A percentile compares a stretch with the other conserved stretches of the same genome.
phyloP scores from a whole-genome alignment of 2,113 vertebrate species.

The Limnothrissa miodon region DNA sequence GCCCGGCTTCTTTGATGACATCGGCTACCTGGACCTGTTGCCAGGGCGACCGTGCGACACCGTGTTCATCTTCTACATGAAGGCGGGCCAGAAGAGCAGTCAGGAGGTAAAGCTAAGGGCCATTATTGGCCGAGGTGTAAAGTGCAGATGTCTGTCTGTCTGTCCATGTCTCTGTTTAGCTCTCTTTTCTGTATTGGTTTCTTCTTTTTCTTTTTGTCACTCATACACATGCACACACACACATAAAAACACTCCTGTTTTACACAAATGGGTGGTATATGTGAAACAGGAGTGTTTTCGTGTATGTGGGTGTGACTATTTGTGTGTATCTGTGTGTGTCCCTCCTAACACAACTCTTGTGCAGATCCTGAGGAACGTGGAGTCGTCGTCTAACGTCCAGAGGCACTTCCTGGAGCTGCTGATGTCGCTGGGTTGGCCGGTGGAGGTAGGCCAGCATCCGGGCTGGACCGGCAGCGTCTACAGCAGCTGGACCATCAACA shows the following conservation, averaged over 20 bases:
- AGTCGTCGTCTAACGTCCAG: slow-evolving; percentile 79
- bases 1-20: slow-evolving; percentile 87
- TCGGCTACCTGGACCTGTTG: slow-evolving; percentile 84
- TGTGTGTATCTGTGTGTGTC: no score
- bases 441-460: slow-evolving; percentile 79
- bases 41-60: slow-evolving; percentile 86
- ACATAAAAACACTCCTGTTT: not conserved
- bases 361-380: slow-evolving; percentile 89
- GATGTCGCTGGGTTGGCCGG: slow-evolving; percentile 84
- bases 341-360: no score
- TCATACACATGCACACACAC: not conserved
- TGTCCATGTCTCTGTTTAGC: not conserved
- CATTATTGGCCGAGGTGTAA: not conserved
- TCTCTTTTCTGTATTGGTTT: not conserved
- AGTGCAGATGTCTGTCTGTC: not conserved
- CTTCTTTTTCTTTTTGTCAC: not conserved
- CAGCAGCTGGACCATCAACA: slow-evolving; percentile 88
- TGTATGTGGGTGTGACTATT: not conserved
- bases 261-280: no score
- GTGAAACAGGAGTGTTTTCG: no score
- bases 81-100: slow-evolving; percentile 86
- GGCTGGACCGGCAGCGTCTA: slow-evolving; percentile 87
- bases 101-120: slow-evolving; percentile 75
- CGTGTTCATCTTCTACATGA: slow-evolving; percentile 92
- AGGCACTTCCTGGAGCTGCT: slow-evolving; percentile 88